phyloP scores from a whole-genome alignment of 2,888 invertebrate genomes.

The Zele albiditarsus region DNA sequence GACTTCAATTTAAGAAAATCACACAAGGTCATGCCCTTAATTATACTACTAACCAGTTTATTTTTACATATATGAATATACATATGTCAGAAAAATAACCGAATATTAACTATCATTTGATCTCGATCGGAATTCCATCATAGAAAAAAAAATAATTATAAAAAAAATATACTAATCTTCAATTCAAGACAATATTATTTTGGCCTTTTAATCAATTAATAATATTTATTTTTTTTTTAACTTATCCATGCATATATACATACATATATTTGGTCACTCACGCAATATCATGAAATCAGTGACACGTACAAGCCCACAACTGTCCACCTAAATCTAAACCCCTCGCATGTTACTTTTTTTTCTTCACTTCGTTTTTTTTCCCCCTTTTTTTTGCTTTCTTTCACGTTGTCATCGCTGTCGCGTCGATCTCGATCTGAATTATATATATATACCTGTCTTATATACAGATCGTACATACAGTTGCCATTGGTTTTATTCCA shows the following conservation, averaged over 20 bases:
- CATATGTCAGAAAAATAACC: not conserved
- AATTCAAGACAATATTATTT: not conserved
- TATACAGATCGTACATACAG: not conserved
- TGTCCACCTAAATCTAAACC: conserved; percentile 11
- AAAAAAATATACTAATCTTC: not conserved
- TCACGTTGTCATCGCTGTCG: conserved; percentile 2
- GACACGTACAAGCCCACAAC: conserved; percentile 5
- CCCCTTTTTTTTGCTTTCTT: not conserved
- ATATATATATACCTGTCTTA: not conserved
- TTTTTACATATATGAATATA: not conserved
- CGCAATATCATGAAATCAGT: conserved; percentile 10
- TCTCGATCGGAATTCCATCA: not conserved
- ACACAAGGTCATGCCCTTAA: not conserved
- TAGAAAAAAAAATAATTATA: not conserved
- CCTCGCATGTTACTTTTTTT: not conserved
- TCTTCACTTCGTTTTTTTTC: not conserved
- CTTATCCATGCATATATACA: not conserved
- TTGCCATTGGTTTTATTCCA: not conserved
- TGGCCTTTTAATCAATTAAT: not conserved
- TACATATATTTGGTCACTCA: not conserved
- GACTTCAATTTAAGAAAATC: not conserved
- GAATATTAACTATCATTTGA: not conserved
- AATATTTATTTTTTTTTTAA: not conserved
- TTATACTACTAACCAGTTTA: not conserved
- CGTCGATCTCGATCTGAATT: conserved; percentile 13